Evolutionary conservation across 37 sponge, comb jelly and placozoan species (phyloP).

Genomic region (Ianthella basta): DNA sequence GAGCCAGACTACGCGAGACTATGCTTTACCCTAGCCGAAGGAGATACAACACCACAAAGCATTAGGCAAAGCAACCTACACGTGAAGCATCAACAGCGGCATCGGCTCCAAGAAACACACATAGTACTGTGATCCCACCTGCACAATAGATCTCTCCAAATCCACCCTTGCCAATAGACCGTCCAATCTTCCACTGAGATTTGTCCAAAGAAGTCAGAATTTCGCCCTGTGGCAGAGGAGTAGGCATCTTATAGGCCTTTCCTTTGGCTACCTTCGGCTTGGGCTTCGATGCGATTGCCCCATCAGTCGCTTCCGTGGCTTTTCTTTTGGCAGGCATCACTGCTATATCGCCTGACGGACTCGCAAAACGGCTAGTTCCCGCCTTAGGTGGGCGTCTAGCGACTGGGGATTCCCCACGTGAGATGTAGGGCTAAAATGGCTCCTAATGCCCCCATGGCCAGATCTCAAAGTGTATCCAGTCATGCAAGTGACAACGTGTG

Average conservation of each 20-base stretch:
- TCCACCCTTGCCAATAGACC: conserved; percentile 80
- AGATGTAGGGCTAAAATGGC: too few species aligned
- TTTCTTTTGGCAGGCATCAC: conserved; percentile 52
- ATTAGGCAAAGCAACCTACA: too few species aligned
- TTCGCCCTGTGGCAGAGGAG: conserved; percentile 76
- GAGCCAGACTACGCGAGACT: too few species aligned
- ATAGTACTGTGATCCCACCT: too few species aligned
- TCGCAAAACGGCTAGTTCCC: neutral
- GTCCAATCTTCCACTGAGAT: conserved; percentile 65
- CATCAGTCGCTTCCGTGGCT: conserved; percentile 1
- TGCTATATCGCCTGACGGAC: neutral
- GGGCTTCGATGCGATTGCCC: conserved; percentile 6
- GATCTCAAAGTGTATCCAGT: too few species aligned
- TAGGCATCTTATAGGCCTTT: conserved; percentile 60
- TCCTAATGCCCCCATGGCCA: too few species aligned
- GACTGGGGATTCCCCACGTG: too few species aligned
- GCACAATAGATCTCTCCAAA: conserved; percentile 91
- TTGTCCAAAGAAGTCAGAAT: conserved; percentile 70
- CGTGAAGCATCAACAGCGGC: too few species aligned
- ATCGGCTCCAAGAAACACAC: too few species aligned
- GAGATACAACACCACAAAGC: too few species aligned
- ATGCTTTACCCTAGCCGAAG: too few species aligned
- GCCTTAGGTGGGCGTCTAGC: neutral
- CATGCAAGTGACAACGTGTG: too few species aligned
- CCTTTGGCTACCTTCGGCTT: conserved; percentile 22